A percentile compares a stretch with the other conserved stretches of the same genome.
Conservation (phyloP, 2,797 vertebrate genomes). For the Manis pentadactyla region DNA sequence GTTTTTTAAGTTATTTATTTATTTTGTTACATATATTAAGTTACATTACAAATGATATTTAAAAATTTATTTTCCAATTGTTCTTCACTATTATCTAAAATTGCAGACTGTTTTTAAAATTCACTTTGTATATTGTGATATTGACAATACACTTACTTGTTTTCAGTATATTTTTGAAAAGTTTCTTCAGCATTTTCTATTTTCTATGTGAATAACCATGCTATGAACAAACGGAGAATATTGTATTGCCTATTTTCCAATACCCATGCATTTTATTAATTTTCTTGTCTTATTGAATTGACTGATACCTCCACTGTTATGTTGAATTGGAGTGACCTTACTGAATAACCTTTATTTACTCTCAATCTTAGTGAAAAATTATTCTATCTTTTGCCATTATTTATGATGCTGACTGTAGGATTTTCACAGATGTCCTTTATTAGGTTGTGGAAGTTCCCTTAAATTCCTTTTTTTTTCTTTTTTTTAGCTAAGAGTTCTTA, state of each 20-base stretch:
- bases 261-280: background rate
- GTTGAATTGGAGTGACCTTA: background rate
- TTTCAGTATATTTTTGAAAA: background rate
- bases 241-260: background rate
- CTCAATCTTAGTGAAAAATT: background rate
- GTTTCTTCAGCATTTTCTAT: background rate
- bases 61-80: background rate
- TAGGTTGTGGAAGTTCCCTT: background rate
- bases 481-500: background rate
- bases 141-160: background rate
- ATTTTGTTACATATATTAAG: background rate
- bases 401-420: background rate
- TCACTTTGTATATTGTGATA: background rate
- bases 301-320: background rate
- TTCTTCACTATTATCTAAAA: background rate
- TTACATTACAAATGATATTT: background rate
- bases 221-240: background rate
- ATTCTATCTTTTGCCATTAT: background rate
- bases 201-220: background rate
- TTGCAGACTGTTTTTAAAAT: background rate
- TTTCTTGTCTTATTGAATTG: background rate
- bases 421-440: background rate
- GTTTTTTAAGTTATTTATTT: background rate
- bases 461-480: background rate
- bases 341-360: background rate